Evolutionary conservation across 2,888 invertebrate genomes (phyloP).

Genomic region (Tenthredo scrophulariae): DNA sequence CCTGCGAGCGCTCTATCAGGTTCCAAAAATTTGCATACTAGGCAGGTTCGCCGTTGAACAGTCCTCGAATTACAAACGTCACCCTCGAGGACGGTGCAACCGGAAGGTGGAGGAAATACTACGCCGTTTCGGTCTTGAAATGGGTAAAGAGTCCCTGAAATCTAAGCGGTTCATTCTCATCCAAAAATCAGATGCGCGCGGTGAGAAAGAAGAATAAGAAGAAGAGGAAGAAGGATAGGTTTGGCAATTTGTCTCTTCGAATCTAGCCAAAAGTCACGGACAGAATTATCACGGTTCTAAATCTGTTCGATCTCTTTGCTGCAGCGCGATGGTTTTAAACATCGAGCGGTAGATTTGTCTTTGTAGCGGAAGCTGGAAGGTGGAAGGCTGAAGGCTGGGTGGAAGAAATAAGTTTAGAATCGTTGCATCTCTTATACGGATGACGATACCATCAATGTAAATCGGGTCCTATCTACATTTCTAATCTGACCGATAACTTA

Average conservation of each 20-base stretch:
- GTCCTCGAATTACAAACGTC: not conserved
- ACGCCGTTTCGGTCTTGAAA: not conserved
- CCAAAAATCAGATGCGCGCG: constrained; percentile 28
- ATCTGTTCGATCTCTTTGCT: not conserved
- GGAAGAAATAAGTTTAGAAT: constrained; percentile 5
- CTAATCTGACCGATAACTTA: constrained; percentile 32
- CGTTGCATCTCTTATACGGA: constrained; percentile 40
- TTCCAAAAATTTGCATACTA: constrained; percentile 52
- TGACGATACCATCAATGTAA: constrained; percentile 45
- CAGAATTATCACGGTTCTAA: not conserved
- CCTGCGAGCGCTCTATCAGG: constrained; percentile 51
- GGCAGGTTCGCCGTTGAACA: constrained; percentile 8
- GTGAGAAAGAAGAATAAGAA: not conserved
- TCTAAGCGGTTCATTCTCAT: not conserved
- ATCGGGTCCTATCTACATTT: constrained; percentile 26
- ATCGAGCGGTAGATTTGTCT: constrained; percentile 11
- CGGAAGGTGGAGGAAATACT: not conserved
- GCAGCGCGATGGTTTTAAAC: not conserved
- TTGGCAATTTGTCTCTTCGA: constrained; percentile 22
- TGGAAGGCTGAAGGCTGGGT: constrained; percentile 35
- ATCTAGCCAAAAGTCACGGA: constrained; percentile 13
- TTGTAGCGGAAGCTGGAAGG: constrained; percentile 38
- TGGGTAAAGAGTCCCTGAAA: not conserved
- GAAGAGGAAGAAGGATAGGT: not conserved
- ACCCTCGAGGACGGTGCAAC: not conserved